Evolutionary conservation across 2,113 vertebrate genomes (phyloP).

Genomic region (Alces alces): DNA sequence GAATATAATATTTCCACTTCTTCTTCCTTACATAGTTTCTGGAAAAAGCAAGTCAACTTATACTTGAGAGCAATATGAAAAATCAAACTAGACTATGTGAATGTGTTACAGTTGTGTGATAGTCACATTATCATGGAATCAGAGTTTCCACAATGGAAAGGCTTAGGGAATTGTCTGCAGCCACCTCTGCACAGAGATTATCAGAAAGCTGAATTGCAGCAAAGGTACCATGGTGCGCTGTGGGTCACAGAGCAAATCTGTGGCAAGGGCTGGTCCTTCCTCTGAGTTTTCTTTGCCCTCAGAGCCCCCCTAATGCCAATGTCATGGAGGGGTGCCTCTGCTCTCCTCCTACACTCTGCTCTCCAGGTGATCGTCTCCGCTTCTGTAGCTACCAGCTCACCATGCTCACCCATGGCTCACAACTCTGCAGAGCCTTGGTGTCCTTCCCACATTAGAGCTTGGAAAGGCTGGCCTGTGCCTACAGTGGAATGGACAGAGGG

Average conservation of each 20-base stretch:
- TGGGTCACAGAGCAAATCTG: neutral
- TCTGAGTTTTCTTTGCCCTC: neutral
- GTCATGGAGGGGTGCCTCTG: neutral
- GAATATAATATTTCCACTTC: neutral
- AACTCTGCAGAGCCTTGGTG: too few species aligned
- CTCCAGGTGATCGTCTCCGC: too few species aligned
- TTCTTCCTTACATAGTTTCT: neutral
- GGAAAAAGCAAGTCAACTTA: neutral
- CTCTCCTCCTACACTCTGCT: neutral
- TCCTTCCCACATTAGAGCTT: neutral
- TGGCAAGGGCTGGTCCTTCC: neutral
- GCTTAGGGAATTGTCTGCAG: neutral
- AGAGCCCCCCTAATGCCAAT: neutral
- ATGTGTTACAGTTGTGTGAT: neutral
- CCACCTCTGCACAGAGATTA: neutral
- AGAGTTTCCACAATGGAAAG: neutral
- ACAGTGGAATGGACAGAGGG: neutral
- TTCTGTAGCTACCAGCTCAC: neutral
- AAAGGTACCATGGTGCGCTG: fast-evolving
- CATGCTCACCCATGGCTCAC: neutral
- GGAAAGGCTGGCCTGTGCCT: neutral
- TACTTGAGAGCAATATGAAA: neutral
- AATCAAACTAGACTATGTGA: neutral
- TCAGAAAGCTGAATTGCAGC: neutral
- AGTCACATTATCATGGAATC: neutral